A percentile compares a stretch with the other conserved stretches of the same genome.
phyloP scores from a whole-genome alignment of 1,140 invertebrate genomes.

The Hypsibius dujardini region DNA sequence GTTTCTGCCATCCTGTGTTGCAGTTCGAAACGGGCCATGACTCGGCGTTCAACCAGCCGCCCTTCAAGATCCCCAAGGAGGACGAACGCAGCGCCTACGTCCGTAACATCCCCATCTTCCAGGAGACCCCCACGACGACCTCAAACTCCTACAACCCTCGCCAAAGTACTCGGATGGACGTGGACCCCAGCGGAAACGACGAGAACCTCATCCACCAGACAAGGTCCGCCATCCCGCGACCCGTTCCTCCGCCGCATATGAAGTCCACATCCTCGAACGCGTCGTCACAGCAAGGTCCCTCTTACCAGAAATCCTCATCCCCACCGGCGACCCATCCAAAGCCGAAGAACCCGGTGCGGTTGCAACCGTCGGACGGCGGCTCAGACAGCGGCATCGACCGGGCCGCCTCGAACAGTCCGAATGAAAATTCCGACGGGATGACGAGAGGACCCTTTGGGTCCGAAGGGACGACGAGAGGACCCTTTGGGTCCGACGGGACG shows the following conservation, averaged over 20 bases:
- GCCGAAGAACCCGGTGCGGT: background rate
- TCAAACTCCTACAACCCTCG: background rate
- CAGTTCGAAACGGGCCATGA: background rate
- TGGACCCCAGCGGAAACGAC: background rate
- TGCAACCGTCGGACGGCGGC: background rate
- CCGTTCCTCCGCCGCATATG: slow-evolving; percentile 2
- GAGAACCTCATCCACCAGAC: slow-evolving; percentile 6
- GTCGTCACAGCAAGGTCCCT: background rate
- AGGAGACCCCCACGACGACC: background rate
- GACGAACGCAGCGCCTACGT: slow-evolving; percentile 16
- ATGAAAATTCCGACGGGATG: background rate
- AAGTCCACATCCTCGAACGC: background rate
- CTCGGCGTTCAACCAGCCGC: background rate
- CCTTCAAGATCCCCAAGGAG: slow-evolving; percentile 13
- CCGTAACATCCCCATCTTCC: slow-evolving; percentile 14
- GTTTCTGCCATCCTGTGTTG: background rate
- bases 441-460: background rate
- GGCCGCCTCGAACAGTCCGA: background rate
- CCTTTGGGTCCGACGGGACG: background rate
- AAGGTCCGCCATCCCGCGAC: background rate
- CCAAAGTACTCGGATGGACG: background rate
- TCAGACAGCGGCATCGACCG: slow-evolving; percentile 15
- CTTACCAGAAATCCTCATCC: background rate
- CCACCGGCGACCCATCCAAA: background rate
- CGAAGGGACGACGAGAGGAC: background rate